phyloP scores from a whole-genome alignment of 2,888 invertebrate species.

The Zonitis immaculata region DNA sequence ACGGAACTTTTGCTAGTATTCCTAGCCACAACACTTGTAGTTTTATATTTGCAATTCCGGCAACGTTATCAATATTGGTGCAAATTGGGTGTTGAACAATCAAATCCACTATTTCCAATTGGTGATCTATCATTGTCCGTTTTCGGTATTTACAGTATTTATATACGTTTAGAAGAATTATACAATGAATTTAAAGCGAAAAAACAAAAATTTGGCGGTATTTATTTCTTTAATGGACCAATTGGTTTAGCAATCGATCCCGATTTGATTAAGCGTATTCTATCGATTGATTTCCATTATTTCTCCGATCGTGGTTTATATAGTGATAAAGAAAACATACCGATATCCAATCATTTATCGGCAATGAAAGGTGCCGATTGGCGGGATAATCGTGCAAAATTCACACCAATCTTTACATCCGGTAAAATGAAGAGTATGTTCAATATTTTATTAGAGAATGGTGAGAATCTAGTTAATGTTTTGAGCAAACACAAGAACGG shows the following conservation, averaged over 20 bases:
- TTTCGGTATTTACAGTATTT: background rate
- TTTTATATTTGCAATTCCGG: background rate
- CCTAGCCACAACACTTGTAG: background rate
- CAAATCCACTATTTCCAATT: background rate
- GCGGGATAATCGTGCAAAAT: background rate
- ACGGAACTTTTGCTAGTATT: background rate
- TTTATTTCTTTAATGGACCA: background rate
- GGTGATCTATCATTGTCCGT: background rate
- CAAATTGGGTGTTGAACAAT: background rate
- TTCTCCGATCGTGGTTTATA: background rate
- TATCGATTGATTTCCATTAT: background rate
- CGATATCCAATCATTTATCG: background rate
- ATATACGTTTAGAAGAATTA: background rate
- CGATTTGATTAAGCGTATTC: background rate
- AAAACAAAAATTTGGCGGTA: background rate
- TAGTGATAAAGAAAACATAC: background rate
- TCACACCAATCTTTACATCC: conserved; percentile 5
- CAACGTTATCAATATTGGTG: background rate
- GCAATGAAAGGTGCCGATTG: background rate
- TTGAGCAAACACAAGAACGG: background rate
- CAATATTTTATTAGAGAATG: background rate
- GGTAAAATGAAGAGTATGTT: conserved; percentile 4
- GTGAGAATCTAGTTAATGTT: background rate
- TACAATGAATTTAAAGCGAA: background rate
- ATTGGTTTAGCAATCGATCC: background rate